Conservation (phyloP, 53 echinoderm and acorn worm species). For the Astropecten irregularis region DNA sequence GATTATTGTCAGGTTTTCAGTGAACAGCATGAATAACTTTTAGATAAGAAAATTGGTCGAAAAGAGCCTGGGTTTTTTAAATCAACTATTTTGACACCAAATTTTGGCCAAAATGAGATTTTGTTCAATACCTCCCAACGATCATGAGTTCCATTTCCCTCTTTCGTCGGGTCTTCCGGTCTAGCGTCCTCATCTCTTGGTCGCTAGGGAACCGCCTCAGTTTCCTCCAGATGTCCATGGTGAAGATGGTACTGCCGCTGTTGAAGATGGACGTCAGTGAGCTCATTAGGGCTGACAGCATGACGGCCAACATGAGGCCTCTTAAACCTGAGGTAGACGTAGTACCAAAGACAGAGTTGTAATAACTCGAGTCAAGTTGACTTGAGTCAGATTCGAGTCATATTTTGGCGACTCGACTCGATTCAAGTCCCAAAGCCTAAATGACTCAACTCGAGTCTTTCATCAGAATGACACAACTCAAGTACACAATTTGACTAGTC, state of each 20-base stretch:
- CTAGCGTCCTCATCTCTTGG: conserved; percentile 54
- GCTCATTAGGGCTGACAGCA: conserved; percentile 95
- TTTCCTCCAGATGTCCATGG: conserved; percentile 94
- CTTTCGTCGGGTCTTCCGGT: conserved; percentile 51
- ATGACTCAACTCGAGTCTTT: too few relatives aligned
- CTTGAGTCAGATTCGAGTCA: not conserved
- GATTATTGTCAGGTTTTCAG: too few relatives aligned
- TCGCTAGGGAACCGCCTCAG: conserved; percentile 76
- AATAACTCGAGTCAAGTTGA: not conserved
- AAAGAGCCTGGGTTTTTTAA: too few relatives aligned
- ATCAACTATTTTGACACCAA: too few relatives aligned
- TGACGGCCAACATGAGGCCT: conserved; percentile 95
- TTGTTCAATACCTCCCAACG: conserved; percentile 86
- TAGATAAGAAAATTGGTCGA: too few relatives aligned
- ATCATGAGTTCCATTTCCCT: conserved; percentile 88
- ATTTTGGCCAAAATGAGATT: too few relatives aligned
- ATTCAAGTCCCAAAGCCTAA: too few relatives aligned
- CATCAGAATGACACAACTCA: too few relatives aligned
- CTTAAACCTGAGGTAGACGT: conserved; percentile 66
- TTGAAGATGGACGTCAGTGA: conserved; percentile 97
- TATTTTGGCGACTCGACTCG: not conserved
- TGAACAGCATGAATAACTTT: too few relatives aligned
- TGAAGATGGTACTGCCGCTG: conserved; percentile 95
- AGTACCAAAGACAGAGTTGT: not conserved
- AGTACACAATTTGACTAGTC: too few relatives aligned